Evolutionary conservation across 2,888 invertebrate species (phyloP).

Genomic region (Coleophora flavipennella): DNA sequence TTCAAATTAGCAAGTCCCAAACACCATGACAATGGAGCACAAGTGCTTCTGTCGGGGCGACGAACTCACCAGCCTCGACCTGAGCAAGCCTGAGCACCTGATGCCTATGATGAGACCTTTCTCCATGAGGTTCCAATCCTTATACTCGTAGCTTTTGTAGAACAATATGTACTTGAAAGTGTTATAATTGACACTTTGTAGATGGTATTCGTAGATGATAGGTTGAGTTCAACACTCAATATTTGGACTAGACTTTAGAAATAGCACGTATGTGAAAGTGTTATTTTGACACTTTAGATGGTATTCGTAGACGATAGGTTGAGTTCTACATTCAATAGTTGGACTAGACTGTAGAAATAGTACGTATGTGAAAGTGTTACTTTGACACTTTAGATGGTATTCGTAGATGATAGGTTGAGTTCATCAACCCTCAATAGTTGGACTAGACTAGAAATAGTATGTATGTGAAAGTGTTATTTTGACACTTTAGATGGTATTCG

Average conservation of each 20-base stretch:
- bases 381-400: background rate
- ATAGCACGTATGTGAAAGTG: too few species aligned
- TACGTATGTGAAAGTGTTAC: background rate
- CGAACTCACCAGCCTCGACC: slow-evolving; percentile 41
- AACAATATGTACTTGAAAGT: background rate
- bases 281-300: too few species aligned
- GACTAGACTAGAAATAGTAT: too few species aligned
- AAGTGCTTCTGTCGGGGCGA: slow-evolving; percentile 59
- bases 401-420: too few species aligned
- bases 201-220: background rate
- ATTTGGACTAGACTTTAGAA: too few species aligned
- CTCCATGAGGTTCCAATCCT: slow-evolving; percentile 50
- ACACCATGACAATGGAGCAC: slow-evolving; percentile 53
- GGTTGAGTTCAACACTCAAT: too few species aligned
- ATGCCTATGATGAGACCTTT: slow-evolving; percentile 68
- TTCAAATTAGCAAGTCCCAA: slow-evolving; percentile 37
- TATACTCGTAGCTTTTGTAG: background rate
- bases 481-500: too few species aligned
- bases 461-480: too few species aligned
- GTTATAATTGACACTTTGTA: background rate
- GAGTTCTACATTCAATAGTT: too few species aligned
- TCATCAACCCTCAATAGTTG: too few species aligned
- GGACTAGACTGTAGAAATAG: too few species aligned
- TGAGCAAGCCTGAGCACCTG: slow-evolving; percentile 52
- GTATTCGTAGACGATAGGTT: too few species aligned